Conservation (phyloP, 2,113 vertebrate species). For the Apaloderma vittatum region DNA sequence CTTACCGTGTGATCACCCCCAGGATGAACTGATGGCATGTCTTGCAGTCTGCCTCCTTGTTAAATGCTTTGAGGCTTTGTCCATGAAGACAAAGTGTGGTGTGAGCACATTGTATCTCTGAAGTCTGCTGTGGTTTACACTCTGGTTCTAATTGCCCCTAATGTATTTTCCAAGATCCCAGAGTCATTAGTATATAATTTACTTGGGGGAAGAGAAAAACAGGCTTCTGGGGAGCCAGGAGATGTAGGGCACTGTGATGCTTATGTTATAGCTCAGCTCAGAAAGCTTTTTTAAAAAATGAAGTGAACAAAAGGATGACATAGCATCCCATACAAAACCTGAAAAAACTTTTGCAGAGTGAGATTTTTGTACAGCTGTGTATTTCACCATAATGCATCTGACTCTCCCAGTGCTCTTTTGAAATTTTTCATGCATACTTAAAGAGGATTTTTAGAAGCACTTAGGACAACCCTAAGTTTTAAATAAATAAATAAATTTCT, state of each 20-base stretch:
- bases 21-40: not conserved
- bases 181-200: not conserved
- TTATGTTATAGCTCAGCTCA: not conserved
- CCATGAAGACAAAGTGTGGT: not conserved
- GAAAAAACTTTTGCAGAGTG: not conserved
- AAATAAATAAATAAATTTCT: not conserved
- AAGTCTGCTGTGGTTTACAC: not conserved
- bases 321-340: not conserved
- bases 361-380: not conserved
- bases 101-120: not conserved
- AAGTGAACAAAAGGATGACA: not conserved
- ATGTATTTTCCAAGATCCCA: not conserved
- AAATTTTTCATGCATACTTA: not conserved
- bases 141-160: not conserved
- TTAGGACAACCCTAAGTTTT: not conserved
- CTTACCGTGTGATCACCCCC: too few species aligned
- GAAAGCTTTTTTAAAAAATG: not conserved
- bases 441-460: not conserved
- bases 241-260: not conserved
- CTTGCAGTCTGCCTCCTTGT: not conserved
- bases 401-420: not conserved
- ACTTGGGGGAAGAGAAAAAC: not conserved
- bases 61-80: not conserved
- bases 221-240: not conserved
- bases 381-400: not conserved